A percentile compares a stretch with the other conserved stretches of the same genome.
These are phyloP conservation scores for Styela clava DNA, from an alignment of 23 tunicate species.

Conservation along the genomic window DNA sequence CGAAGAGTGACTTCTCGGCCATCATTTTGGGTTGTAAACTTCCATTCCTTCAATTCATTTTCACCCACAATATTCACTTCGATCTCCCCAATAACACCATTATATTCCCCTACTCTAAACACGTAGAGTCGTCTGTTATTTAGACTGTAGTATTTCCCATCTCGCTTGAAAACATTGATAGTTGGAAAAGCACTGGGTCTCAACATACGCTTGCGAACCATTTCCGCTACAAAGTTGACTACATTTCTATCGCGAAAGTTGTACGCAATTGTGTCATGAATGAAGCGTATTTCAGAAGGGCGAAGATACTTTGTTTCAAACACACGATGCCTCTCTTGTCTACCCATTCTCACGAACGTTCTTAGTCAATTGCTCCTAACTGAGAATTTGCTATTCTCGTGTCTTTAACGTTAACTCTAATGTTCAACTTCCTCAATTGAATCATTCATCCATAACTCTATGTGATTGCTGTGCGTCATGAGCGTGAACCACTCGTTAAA, in stretches of 20 bases:
- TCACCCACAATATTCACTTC: not conserved
- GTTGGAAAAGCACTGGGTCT: not conserved
- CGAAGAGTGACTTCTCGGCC: not conserved
- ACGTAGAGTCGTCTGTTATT: constrained; percentile 8
- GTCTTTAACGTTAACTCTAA: too few relatives aligned
- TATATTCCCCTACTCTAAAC: constrained; percentile 5
- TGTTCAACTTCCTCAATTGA: too few relatives aligned
- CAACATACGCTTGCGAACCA: not conserved
- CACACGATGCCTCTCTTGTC: too few relatives aligned
- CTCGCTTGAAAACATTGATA: not conserved
- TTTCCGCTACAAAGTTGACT: not conserved
- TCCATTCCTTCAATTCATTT: not conserved
- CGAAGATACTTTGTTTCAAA: not conserved
- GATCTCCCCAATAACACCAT: not conserved
- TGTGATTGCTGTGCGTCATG: too few relatives aligned
- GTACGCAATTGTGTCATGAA: constrained; percentile 4
- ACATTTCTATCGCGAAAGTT: constrained; percentile 11
- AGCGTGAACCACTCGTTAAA: too few relatives aligned
- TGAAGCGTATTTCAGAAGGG: constrained; percentile 29
- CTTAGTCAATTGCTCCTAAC: too few relatives aligned
- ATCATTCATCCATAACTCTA: too few relatives aligned
- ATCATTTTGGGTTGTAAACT: constrained; percentile 5
- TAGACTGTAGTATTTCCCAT: constrained; percentile 16
- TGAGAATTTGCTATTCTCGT: too few relatives aligned
- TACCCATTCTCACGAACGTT: too few relatives aligned